Evolutionary conservation across 2,113 vertebrate species (phyloP).

Genomic region (Oriolus oriolus): DNA sequence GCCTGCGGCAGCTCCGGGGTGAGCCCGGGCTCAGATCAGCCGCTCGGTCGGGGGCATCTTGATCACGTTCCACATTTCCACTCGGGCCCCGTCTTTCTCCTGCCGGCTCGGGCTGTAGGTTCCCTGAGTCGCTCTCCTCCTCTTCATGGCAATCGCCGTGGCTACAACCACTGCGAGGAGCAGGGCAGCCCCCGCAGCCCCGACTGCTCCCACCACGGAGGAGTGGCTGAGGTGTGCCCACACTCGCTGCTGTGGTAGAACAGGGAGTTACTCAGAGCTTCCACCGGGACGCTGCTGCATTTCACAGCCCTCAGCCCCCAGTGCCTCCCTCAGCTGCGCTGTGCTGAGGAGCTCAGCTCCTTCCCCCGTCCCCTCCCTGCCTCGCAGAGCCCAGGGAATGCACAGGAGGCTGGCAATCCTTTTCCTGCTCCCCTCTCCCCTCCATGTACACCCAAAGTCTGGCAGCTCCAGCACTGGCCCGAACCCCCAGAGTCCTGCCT

Average conservation of each 20-base stretch:
- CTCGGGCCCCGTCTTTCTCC: conserved; percentile 66
- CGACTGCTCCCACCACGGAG: conserved; percentile 59
- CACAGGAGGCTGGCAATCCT: not conserved
- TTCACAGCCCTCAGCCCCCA: not conserved
- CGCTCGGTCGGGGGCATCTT: conserved; percentile 68
- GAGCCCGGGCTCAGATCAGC: conserved; percentile 39
- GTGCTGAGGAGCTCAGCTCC: not conserved
- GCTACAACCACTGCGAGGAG: conserved; percentile 12
- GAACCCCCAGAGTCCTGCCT: fast-evolving
- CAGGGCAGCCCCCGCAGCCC: conserved; percentile 50
- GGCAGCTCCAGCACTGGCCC: not conserved
- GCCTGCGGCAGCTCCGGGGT: not conserved
- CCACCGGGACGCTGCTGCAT: fast-evolving
- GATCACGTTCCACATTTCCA: conserved; percentile 70
- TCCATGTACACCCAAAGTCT: fast-evolving
- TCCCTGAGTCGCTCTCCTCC: conserved; percentile 68
- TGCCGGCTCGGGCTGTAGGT: conserved; percentile 69
- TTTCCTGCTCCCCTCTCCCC: not conserved
- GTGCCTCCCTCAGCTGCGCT: fast-evolving
- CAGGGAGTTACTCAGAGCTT: not conserved
- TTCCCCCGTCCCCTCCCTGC: fast-evolving
- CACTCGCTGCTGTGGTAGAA: conserved; percentile 54
- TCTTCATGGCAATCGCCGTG: conserved; percentile 49
- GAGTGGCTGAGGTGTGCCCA: conserved; percentile 47
- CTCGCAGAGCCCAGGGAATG: not conserved